Conservation (phyloP, 30 jellyfish, hydroid and myxozoan genomes). For the Turritopsis dohrnii region DNA sequence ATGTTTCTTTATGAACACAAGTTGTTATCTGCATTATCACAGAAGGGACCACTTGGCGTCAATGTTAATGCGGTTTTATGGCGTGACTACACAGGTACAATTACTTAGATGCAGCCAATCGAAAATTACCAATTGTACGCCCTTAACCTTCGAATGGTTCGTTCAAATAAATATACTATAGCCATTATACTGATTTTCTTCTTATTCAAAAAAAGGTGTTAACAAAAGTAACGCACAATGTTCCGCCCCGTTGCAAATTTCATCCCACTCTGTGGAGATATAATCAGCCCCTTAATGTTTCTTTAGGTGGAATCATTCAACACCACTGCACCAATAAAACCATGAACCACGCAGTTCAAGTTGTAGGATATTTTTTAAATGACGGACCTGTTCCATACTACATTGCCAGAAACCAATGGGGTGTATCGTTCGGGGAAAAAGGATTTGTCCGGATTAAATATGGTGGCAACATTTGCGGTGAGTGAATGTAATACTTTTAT, state of each 20-base stretch:
- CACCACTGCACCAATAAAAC: slow-evolving; percentile 72
- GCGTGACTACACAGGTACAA: slow-evolving; percentile 81
- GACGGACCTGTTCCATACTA: slow-evolving; percentile 81
- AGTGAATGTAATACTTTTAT: slow-evolving; percentile 1
- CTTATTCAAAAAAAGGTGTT: too few relatives aligned
- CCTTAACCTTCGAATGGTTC: too few relatives aligned
- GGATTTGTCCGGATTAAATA: slow-evolving; percentile 69
- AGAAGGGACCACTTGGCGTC: slow-evolving; percentile 83
- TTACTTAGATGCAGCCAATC: too few relatives aligned
- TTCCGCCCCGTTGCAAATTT: not conserved
- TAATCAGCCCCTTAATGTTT: too few relatives aligned
- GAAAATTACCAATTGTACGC: too few relatives aligned
- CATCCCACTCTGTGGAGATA: too few relatives aligned
- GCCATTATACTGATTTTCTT: too few relatives aligned
- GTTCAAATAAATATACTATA: too few relatives aligned
- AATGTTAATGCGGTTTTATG: slow-evolving; percentile 68
- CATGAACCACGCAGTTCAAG: slow-evolving; percentile 82
- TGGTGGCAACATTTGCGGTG: slow-evolving; percentile 79
- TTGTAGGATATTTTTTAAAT: slow-evolving; percentile 61
- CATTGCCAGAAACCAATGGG: slow-evolving; percentile 76
- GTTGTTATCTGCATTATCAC: slow-evolving; percentile 61
- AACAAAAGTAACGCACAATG: not conserved
- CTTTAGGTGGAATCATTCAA: slow-evolving; percentile 82
- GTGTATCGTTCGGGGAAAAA: slow-evolving; percentile 72
- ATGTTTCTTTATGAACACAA: slow-evolving; percentile 39